Percentiles rank a stretch among this genome's conserved stretches.
These are phyloP conservation scores for Chionoecetes opilio DNA, from an alignment of 1,140 invertebrate species.

Conservation along the genomic window DNA sequence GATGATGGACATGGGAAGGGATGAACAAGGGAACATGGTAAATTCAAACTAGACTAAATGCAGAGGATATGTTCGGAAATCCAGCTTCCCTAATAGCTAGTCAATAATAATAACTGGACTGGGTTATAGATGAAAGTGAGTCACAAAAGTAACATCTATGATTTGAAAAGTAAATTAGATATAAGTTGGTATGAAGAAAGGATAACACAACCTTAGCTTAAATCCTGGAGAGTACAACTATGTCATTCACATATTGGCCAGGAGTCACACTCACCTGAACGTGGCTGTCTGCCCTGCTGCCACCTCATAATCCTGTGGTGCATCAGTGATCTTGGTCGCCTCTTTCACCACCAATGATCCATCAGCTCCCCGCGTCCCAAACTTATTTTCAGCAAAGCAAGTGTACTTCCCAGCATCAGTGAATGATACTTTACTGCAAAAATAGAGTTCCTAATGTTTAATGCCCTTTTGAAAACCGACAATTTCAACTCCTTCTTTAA, in stretches of 20 bases:
- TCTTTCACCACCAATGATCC: conserved; percentile 94
- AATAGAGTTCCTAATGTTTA: conserved; percentile 54
- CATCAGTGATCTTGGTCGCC: conserved; percentile 92
- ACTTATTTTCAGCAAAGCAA: conserved; percentile 97
- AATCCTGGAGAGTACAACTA: neutral
- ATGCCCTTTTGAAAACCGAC: neutral
- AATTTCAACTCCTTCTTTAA: neutral
- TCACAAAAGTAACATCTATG: neutral
- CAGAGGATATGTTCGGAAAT: too few species aligned
- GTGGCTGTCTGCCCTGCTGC: conserved; percentile 94
- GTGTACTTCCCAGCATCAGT: conserved; percentile 94
- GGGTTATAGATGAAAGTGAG: neutral
- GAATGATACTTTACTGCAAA: conserved; percentile 89
- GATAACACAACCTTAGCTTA: neutral
- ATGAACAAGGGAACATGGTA: too few species aligned
- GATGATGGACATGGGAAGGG: too few species aligned
- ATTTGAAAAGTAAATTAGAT: neutral
- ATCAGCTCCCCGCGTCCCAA: conserved; percentile 90
- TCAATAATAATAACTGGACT: too few species aligned
- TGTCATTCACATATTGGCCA: neutral
- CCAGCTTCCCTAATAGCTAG: too few species aligned
- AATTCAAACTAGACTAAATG: too few species aligned
- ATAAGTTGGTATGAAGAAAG: neutral
- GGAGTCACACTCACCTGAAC: conserved; percentile 87
- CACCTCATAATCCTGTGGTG: conserved; percentile 95